These are phyloP conservation scores for Chloroclystis v-ata DNA, from an alignment of 2,888 invertebrate genomes.

Conservation along the genomic window DNA sequence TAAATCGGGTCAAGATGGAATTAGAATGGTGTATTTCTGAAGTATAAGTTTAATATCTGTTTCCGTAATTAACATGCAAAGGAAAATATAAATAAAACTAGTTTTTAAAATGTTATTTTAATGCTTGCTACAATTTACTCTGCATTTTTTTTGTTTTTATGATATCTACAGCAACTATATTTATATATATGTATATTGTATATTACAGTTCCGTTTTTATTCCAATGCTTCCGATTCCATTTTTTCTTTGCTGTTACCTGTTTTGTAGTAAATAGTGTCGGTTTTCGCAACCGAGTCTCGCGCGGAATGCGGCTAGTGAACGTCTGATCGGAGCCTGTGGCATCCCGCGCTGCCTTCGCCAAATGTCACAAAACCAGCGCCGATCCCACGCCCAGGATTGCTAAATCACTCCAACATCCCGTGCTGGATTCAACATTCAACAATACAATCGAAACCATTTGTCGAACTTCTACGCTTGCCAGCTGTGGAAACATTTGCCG, in stretches of 20 bases:
- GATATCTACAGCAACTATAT: background rate
- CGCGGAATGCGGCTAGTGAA: conserved; percentile 68
- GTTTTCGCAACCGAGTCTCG: conserved; percentile 52
- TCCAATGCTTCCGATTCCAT: conserved; percentile 13
- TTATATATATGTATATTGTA: too few relatives aligned
- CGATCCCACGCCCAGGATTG: conserved; percentile 44
- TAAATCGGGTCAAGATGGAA: conserved; percentile 35
- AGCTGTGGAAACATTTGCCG: conserved; percentile 50
- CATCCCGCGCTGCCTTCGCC: conserved; percentile 51
- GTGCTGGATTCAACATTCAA: conserved; percentile 21
- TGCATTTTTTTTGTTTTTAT: background rate
- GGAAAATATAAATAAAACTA: background rate
- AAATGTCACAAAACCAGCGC: conserved; percentile 67
- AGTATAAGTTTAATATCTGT: background rate
- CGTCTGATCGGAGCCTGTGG: conserved; percentile 50
- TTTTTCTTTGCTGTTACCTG: conserved; percentile 25
- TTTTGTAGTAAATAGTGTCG: conserved; percentile 31
- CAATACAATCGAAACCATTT: conserved; percentile 28
- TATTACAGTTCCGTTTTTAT: conserved; percentile 5
- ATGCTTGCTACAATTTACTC: background rate
- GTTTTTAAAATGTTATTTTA: background rate
- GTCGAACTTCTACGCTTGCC: conserved; percentile 36
- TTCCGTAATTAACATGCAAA: background rate
- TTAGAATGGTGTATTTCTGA: background rate
- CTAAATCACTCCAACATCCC: conserved; percentile 30